phyloP scores from a whole-genome alignment of 2,113 vertebrate genomes.

The Eleginops maclovinus region DNA sequence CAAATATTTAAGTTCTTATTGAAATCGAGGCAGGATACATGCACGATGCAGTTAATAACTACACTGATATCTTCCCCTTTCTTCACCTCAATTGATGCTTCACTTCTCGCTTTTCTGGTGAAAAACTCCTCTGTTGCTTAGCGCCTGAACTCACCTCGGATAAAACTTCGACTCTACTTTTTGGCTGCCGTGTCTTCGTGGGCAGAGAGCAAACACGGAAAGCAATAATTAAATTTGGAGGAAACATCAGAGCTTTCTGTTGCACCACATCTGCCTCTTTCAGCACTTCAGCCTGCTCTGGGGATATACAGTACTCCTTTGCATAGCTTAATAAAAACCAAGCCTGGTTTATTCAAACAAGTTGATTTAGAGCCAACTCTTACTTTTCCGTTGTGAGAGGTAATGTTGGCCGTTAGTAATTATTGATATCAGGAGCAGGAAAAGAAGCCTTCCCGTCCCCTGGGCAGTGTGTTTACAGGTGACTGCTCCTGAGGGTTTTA shows the following conservation, averaged over 20 bases:
- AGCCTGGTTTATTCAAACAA: no score
- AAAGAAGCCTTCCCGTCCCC: conserved; percentile 14
- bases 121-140: neutral
- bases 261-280: conserved; percentile 1
- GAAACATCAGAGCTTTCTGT: neutral
- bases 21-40: neutral
- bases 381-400: no score
- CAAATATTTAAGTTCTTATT: neutral
- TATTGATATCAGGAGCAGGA: conserved; percentile 37
- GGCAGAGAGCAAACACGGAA: neutral
- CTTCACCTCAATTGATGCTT: neutral
- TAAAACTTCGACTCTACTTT: conserved; percentile 4
- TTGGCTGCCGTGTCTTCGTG: neutral
- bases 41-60: neutral
- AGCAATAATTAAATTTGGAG: conserved; percentile 4
- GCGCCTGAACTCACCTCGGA: neutral
- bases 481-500: conserved; percentile 21
- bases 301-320: neutral
- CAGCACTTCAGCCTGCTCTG: neutral
- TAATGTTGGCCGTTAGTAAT: conserved; percentile 29
- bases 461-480: neutral
- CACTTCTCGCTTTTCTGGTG: neutral
- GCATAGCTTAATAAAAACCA: neutral
- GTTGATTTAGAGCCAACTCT: neutral
- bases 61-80: neutral